Evolutionary conservation across 2,113 vertebrate genomes (phyloP).

Genomic region (Phrynocephalus versicolor): DNA sequence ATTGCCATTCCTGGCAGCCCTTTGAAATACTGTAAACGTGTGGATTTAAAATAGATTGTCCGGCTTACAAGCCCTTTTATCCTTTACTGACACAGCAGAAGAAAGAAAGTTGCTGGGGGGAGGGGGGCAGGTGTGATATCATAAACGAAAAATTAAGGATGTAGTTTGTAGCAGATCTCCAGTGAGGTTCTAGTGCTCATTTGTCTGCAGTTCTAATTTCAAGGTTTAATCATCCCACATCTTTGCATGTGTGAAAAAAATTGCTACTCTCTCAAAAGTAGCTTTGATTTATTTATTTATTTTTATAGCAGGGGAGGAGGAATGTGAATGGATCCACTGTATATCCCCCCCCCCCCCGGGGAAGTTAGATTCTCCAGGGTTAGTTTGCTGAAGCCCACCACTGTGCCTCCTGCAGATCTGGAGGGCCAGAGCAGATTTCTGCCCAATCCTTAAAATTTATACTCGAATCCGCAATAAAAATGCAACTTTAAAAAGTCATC

Average conservation of each 20-base stretch:
- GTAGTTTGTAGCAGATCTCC: not conserved
- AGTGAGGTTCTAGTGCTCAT: not conserved
- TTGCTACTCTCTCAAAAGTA: not conserved
- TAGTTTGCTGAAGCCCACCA: too few relatives aligned
- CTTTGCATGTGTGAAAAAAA: not conserved
- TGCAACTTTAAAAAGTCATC: too few relatives aligned
- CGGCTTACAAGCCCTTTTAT: conserved; percentile 52
- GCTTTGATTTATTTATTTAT: not conserved
- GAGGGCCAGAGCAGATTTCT: too few relatives aligned
- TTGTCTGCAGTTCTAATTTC: not conserved
- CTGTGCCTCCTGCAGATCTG: too few relatives aligned
- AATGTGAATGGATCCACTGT: too few relatives aligned
- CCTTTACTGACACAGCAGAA: conserved; percentile 35
- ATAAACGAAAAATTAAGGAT: conserved; percentile 1
- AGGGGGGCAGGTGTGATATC: not conserved
- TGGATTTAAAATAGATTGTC: conserved; percentile 62
- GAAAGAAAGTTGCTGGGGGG: not conserved
- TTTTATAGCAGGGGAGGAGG: too few relatives aligned
- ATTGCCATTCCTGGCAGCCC: conserved; percentile 47
- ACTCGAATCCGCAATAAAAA: too few relatives aligned
- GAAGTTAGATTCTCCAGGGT: too few relatives aligned
- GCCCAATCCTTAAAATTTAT: too few relatives aligned
- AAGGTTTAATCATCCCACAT: not conserved
- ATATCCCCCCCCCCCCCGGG: too few relatives aligned
- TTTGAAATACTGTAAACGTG: conserved; percentile 59